phyloP scores from a whole-genome alignment of 2,888 invertebrate species.

The Syritta pipiens region DNA sequence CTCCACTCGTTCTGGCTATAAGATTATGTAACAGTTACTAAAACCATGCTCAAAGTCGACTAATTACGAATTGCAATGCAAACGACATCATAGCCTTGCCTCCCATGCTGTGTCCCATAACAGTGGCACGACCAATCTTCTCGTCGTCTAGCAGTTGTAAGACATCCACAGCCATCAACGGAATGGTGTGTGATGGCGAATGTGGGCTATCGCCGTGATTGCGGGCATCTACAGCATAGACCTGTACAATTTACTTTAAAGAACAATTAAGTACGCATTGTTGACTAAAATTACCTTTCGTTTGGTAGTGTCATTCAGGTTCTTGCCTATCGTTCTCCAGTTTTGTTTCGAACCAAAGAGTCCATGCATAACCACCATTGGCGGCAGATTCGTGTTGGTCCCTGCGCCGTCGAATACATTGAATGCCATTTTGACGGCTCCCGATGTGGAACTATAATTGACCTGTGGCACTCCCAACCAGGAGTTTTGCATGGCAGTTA shows the following conservation, averaged over 20 bases:
- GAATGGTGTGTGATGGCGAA: no score
- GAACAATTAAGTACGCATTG: background rate
- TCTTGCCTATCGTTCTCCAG: conserved; percentile 90
- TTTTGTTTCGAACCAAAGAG: conserved; percentile 93
- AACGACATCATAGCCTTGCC: conserved; percentile 93
- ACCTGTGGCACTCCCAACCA: no score
- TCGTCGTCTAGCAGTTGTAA: conserved; percentile 83
- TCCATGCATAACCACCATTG: conserved; percentile 91
- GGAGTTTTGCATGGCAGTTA: no score
- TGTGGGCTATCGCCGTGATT: conserved; percentile 97
- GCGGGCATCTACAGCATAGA: conserved; percentile 87
- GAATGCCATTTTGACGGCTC: conserved; percentile 85
- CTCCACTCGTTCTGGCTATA: conserved; percentile 83
- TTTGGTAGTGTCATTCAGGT: conserved; percentile 81
- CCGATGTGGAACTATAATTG: no score
- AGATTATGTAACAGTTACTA: background rate
- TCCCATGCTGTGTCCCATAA: conserved; percentile 97
- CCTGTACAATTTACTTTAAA: conserved; percentile 57
- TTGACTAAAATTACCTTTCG: conserved; percentile 82
- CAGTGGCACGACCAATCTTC: conserved; percentile 83
- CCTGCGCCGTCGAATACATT: conserved; percentile 77
- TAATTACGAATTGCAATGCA: conserved; percentile 85
- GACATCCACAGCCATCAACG: conserved; percentile 90
- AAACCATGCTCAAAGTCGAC: background rate
- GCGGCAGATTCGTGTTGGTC: conserved; percentile 82